Evolutionary conservation across 2,888 invertebrate species (phyloP).

Genomic region (Gastrophysa polygoni): DNA sequence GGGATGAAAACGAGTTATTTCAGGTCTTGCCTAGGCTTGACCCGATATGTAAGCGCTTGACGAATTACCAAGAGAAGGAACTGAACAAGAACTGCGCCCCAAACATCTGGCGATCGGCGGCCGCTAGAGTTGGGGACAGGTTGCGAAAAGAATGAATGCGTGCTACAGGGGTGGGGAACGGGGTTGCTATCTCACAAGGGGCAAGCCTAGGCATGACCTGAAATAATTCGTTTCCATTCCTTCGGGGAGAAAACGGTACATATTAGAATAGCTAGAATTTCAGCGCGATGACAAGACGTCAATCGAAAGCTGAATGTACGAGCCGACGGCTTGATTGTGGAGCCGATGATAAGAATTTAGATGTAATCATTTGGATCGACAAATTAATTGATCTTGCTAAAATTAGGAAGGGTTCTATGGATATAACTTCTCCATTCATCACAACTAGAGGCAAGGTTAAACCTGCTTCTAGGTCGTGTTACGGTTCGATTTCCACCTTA

Average conservation of each 20-base stretch:
- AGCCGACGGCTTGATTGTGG: too few relatives aligned
- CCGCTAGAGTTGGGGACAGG: background rate
- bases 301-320: too few relatives aligned
- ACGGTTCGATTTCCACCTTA: too few relatives aligned
- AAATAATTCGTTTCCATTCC: constrained; percentile 14
- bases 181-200: constrained; percentile 12
- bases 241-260: constrained; percentile 9
- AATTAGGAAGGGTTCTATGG: too few relatives aligned
- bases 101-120: background rate
- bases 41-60: constrained; percentile 13
- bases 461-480: too few relatives aligned
- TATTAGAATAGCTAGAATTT: too few relatives aligned
- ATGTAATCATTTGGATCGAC: too few relatives aligned
- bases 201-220: constrained; percentile 22
- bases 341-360: too few relatives aligned
- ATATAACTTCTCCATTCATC: too few relatives aligned
- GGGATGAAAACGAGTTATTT: constrained; percentile 15
- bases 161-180: constrained; percentile 7
- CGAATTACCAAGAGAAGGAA: background rate
- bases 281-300: too few relatives aligned
- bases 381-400: too few relatives aligned
- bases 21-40: constrained; percentile 23
- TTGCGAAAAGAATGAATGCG: constrained; percentile 4
- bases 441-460: too few relatives aligned
- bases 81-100: constrained; percentile 10